phyloP scores from a whole-genome alignment of 2,888 invertebrate species.

The Andrena marginata region DNA sequence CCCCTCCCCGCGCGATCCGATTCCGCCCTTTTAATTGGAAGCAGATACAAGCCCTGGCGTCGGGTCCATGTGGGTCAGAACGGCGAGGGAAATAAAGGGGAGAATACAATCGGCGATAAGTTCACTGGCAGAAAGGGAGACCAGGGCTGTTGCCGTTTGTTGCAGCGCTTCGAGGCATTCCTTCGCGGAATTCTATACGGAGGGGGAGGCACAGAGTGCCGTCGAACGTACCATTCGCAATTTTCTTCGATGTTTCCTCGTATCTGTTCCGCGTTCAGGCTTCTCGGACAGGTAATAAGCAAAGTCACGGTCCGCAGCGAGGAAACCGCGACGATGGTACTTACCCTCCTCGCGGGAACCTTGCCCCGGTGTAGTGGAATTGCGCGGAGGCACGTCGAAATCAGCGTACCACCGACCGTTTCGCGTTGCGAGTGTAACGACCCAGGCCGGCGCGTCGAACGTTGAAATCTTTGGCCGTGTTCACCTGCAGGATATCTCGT shows the following conservation, averaged over 20 bases:
- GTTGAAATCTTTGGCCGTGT: constrained; percentile 36
- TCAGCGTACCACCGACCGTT: background rate
- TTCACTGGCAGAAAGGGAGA: constrained; percentile 39
- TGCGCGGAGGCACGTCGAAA: background rate
- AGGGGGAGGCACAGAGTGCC: constrained; percentile 31
- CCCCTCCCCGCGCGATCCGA: constrained; percentile 32
- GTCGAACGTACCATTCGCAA: constrained; percentile 42
- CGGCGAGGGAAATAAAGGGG: constrained; percentile 30
- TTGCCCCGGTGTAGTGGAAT: no score
- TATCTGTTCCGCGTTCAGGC: constrained; percentile 3
- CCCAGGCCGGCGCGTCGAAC: background rate
- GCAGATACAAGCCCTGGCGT: constrained; percentile 38
- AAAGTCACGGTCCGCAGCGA: no score
- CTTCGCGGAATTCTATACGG: constrained; percentile 46
- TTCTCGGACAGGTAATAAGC: background rate
- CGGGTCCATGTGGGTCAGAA: constrained; percentile 47
- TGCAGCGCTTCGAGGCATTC: constrained; percentile 53
- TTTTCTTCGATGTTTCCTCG: constrained; percentile 26
- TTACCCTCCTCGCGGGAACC: no score
- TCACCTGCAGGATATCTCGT: constrained; percentile 83
- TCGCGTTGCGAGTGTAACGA: constrained; percentile 4
- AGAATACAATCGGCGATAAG: constrained; percentile 44
- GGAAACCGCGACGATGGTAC: no score
- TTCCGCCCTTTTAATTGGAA: constrained; percentile 60
- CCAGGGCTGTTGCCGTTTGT: constrained; percentile 45